Base-by-base conservation (phyloP, 2,113 vertebrate genomes). In the Ageneiosus marmoratus region DNA sequence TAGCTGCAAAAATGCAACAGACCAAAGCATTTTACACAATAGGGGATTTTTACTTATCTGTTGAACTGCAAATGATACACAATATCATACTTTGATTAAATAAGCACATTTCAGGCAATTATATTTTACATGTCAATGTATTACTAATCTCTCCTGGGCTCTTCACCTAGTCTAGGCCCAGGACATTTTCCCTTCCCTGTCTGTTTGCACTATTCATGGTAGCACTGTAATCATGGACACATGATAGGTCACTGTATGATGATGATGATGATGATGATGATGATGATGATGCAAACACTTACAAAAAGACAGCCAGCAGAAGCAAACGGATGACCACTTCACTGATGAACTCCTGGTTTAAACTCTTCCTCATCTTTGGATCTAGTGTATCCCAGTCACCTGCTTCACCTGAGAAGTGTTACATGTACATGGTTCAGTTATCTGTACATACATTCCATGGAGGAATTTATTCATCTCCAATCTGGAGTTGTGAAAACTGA, bases 251-350 rank as follows among this genome's bases (percentile, higher is more conserved):
- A 37, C 16, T 37, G 8, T 44, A 69, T 44, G 65, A 44, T 37
- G 18, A 13, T 29, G n/a, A 50, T 29, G 69, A 73, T n/a, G 37
- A 69, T 44, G 70, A 27, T 29, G 24, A 16, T 41, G 27, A 51
- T 5, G 48, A 53, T 51, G n/a, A 62, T 22, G 20, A 58, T 60
- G 72, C 2, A 56, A 11, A 13, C 20, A 92, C 93, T 93, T 87
- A 95, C 94, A 95, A 60, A 83, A 95, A 95, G 29, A 95, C 85
- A 2, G 88, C 67, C 74, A 95, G 58, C 84, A 95, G 91, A 1
- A 87, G 84, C 48, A 93, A 75, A 74, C 94, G 91, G 77, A 95
- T 16, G 12, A 89, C 88, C n/a, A 93, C 65, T 77, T 95, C 94
- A 27, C 88, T 89, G 72, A 93, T 86, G 77, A 95, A 91, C 56